phyloP scores from a whole-genome alignment of 2,113 vertebrate genomes.

The Cercopithecus mona region DNA sequence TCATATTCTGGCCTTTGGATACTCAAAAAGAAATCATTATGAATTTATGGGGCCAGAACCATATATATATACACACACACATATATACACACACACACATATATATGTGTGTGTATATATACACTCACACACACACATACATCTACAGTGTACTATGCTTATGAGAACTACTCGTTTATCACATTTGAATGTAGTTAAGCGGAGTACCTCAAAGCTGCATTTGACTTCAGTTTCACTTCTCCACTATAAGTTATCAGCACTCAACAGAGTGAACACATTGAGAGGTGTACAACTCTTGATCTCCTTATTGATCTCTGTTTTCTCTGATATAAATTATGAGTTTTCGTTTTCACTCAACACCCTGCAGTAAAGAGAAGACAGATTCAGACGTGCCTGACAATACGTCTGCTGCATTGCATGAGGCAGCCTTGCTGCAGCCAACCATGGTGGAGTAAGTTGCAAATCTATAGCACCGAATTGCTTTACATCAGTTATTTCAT shows the following conservation, averaged over 20 bases:
- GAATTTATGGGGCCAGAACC: neutral
- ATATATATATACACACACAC: neutral
- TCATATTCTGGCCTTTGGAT: slow-evolving; percentile 25
- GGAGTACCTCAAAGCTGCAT: slow-evolving; percentile 36
- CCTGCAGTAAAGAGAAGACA: neutral
- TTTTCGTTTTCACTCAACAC: slow-evolving; percentile 22
- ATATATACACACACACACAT: fast-evolving
- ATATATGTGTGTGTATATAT: too few relatives aligned
- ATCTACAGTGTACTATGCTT: neutral
- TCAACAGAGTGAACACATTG: slow-evolving; percentile 13
- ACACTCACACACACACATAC: too few relatives aligned
- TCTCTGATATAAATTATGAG: neutral
- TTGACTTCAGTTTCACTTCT: slow-evolving; percentile 39
- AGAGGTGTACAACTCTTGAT: neutral
- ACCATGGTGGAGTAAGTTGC: fast-evolving
- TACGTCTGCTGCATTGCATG: neutral
- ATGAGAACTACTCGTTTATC: slow-evolving; percentile 29
- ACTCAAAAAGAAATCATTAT: slow-evolving; percentile 43
- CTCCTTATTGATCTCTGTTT: neutral
- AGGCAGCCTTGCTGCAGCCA: neutral
- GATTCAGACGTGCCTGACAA: neutral
- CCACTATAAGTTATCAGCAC: slow-evolving; percentile 3
- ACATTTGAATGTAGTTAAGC: neutral
- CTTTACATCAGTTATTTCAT: neutral
- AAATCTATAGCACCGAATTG: neutral